Conservation (phyloP, 2,113 vertebrate species). For the Myocastor coypus region DNA sequence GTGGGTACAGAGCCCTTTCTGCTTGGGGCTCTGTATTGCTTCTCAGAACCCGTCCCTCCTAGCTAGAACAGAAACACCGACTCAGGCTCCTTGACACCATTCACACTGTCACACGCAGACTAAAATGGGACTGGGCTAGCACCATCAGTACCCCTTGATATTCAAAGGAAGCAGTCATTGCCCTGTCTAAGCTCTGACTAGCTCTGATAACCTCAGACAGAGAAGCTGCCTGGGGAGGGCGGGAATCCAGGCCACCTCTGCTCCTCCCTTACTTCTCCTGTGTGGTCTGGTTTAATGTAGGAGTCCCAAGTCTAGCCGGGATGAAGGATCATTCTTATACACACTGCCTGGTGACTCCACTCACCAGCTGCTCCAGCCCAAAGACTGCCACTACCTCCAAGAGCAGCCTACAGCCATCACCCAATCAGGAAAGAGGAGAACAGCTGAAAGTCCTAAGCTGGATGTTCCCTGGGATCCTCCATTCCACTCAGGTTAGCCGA, state of each 20-base stretch:
- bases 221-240: not conserved
- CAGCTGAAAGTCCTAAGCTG: conserved; percentile 66
- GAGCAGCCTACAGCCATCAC: conserved; percentile 80
- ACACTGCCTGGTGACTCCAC: conserved; percentile 89
- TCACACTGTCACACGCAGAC: not conserved
- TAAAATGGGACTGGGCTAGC: not conserved
- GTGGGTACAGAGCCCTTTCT: not conserved
- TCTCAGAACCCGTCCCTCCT: not conserved
- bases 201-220: not conserved
- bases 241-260: rapidly evolving
- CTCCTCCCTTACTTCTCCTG: not conserved
- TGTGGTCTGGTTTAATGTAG: conserved; percentile 66
- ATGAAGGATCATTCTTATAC: conserved; percentile 87
- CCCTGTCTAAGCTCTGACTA: not conserved
- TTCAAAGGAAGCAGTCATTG: not conserved
- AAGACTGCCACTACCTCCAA: conserved; percentile 81
- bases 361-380: conserved; percentile 87
- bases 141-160: not conserved
- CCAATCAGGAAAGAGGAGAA: conserved; percentile 78
- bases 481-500: conserved; percentile 84
- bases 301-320: conserved; percentile 77
- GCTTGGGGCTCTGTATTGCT: not conserved
- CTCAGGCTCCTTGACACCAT: not conserved
- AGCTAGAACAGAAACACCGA: not conserved
- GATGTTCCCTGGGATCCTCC: conserved; percentile 80